Percentiles rank a stretch among this genome's conserved stretches.
These are phyloP conservation scores for Malacosoma neustria DNA, from an alignment of 2,888 invertebrate species.

Conservation along the genomic window DNA sequence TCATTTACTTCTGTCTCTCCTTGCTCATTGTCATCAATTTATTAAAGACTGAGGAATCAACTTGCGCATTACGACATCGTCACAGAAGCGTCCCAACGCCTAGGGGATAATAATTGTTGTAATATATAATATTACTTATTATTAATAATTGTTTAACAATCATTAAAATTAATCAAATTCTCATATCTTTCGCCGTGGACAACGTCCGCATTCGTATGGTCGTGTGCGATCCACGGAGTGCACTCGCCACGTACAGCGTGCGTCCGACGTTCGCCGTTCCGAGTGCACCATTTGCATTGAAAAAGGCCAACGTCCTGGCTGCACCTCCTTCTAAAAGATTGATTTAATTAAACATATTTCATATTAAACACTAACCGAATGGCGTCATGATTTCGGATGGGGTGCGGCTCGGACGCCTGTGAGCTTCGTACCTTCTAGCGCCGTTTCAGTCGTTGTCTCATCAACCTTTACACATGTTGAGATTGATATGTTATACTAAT, in stretches of 20 bases:
- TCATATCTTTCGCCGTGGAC: conserved; percentile 14
- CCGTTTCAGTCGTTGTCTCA: conserved; percentile 52
- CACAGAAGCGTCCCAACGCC: conserved; percentile 55
- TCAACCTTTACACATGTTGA: conserved; percentile 73
- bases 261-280: not conserved
- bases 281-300: conserved; percentile 13
- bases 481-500: conserved; percentile 74
- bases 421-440: conserved; percentile 10
- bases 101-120: conserved; percentile 37
- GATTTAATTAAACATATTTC: too few relatives aligned
- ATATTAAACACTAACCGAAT: too few relatives aligned
- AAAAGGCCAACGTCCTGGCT: too few relatives aligned
- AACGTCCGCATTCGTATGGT: conserved; percentile 21
- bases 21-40: conserved; percentile 73
- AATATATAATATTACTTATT: conserved; percentile 31
- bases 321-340: too few relatives aligned
- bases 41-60: conserved; percentile 75
- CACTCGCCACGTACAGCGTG: conserved; percentile 8
- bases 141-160: conserved; percentile 12
- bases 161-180: conserved; percentile 28
- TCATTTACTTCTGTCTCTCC: conserved; percentile 63
- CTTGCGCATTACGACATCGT: conserved; percentile 70
- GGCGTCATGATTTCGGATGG: too few relatives aligned
- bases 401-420: conserved; percentile 13
- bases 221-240: conserved; percentile 3